phyloP scores from a whole-genome alignment of 2,888 invertebrate genomes.

The Pristionchus fissidentatus region DNA sequence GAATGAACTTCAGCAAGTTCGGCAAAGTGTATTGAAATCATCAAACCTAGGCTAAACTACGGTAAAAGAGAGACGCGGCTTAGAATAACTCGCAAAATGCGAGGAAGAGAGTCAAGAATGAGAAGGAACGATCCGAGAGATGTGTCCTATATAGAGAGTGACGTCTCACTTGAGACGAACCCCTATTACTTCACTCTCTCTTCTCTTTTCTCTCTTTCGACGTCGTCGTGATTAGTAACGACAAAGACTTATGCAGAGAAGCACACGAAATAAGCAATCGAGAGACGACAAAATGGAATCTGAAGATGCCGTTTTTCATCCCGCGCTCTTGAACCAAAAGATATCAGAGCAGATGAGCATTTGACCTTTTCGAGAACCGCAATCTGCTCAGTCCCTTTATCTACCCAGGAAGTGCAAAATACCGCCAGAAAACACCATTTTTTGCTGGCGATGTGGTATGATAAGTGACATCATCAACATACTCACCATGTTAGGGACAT shows the following conservation, averaged over 20 bases:
- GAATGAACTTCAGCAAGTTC: too few species aligned
- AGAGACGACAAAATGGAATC: conserved; percentile 24
- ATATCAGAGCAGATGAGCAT: too few species aligned
- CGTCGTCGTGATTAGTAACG: conserved; percentile 6
- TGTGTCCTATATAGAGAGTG: conserved; percentile 27
- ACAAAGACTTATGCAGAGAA: neutral
- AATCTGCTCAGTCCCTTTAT: too few species aligned
- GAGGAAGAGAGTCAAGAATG: neutral
- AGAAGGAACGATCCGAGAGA: neutral
- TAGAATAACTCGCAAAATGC: neutral
- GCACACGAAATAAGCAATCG: conserved; percentile 32
- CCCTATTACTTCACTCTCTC: conserved; percentile 7
- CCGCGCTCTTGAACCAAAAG: neutral
- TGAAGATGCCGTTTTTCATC: neutral
- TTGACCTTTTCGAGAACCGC: too few species aligned
- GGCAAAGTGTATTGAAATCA: too few species aligned
- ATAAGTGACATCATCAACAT: too few species aligned
- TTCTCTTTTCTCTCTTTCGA: neutral
- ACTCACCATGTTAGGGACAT: conserved; percentile 29
- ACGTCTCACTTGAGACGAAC: conserved; percentile 33
- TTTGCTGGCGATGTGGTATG: too few species aligned
- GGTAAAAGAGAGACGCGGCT: neutral
- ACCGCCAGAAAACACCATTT: neutral
- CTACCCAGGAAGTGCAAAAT: neutral
- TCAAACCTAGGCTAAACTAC: too few species aligned